Base-by-base conservation (phyloP, 2,113 vertebrate species). In the Bubo blakistoni region DNA sequence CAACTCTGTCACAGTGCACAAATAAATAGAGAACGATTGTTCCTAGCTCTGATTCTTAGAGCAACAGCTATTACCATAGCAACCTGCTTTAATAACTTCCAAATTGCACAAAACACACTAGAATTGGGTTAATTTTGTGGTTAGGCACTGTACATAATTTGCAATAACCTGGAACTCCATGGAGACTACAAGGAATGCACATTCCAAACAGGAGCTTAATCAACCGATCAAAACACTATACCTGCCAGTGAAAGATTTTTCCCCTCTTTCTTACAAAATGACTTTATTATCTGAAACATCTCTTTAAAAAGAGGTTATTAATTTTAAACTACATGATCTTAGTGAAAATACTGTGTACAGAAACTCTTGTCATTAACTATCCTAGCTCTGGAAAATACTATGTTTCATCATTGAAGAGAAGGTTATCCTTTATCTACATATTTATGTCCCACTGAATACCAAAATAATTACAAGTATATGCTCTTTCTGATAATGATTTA, bases 41-140 rank as follows among this genome's bases (percentile, higher is more conserved):
- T 95, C 76, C 90, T 87, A 78, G 62, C 40, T 81, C 72, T 94
- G 87, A 86, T 40, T 86, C 38, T 85, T 92, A 88, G 66, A 93
- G 80, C 46, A 95, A 84, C 69, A 88, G 70, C 63, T 71, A 95
- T 96, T 92, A 74, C 92, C 84, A 97, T 97, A 92, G 94, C 71
- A 97, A 97, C 96, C 36, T 90, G 34, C 86, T 95, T 90, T 94
- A 96, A 96, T 88, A 90, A 92, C 58, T 88, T 90, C 42, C 58
- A 84, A 90, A 91, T 38, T 81, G 69, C 51, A 85, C 65, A 73
- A 96, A 94, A 92, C 92, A 62, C 15, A 49, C 71, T 71, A 83
- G 42, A 96, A 95, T 97, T 92, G 96, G 79, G 66, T 87, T 93
- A 94, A 95, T 92, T 94, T 86, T 85, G 73, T 72, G 66, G 58